phyloP scores from a whole-genome alignment of 2,113 vertebrate genomes.

The Enhydra lutris region DNA sequence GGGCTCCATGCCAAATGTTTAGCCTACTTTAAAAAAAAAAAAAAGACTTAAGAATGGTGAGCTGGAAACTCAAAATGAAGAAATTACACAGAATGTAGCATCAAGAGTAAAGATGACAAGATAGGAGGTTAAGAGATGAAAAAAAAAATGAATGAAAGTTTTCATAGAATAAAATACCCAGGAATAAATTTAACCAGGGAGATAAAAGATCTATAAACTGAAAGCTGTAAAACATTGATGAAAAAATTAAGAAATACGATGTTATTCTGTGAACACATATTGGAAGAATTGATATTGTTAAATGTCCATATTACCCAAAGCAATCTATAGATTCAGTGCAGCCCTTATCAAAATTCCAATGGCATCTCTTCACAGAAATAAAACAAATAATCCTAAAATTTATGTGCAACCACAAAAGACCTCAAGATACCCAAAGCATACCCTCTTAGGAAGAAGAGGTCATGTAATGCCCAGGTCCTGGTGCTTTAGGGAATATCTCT shows the following conservation, averaged over 20 bases:
- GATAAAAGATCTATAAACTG: background rate
- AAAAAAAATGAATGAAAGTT: background rate
- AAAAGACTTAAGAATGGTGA: background rate
- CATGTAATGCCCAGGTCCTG: background rate
- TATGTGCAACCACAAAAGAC: background rate
- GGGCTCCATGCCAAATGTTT: too few species aligned
- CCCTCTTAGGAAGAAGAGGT: background rate
- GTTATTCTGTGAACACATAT: background rate
- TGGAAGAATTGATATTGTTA: background rate
- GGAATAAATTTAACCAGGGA: background rate
- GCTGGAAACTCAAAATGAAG: background rate
- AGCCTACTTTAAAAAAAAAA: background rate
- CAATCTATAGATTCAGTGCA: background rate
- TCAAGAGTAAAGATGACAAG: background rate
- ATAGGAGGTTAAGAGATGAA: background rate
- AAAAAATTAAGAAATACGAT: background rate
- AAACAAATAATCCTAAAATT: background rate
- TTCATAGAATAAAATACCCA: background rate
- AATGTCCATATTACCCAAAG: background rate
- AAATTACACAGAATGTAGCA: background rate
- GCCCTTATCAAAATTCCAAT: background rate
- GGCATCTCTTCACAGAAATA: background rate
- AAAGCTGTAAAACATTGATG: background rate
- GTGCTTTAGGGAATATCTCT: background rate
- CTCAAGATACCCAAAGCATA: background rate